phyloP scores from a whole-genome alignment of 2,888 invertebrate genomes.

The Calameuta filiformis region DNA sequence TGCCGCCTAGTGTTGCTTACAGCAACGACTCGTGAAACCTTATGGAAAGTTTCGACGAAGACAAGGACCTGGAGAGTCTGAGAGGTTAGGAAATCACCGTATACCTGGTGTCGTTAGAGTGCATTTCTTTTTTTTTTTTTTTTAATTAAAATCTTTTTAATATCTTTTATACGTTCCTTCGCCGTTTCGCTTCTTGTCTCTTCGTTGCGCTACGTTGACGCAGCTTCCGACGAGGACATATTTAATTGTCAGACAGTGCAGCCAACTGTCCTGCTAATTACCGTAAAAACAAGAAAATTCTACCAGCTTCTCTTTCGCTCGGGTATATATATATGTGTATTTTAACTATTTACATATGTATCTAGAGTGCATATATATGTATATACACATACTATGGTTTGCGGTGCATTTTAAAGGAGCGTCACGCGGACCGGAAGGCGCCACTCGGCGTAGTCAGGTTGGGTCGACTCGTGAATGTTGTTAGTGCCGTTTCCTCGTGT shows the following conservation, averaged over 20 bases:
- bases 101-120: neutral
- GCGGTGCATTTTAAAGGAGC: neutral
- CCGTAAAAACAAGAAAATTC: neutral
- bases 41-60: constrained; percentile 22
- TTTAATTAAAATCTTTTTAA: neutral
- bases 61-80: constrained; percentile 35
- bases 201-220: neutral
- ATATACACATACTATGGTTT: too few species aligned
- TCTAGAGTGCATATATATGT: too few species aligned
- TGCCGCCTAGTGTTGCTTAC: neutral
- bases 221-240: neutral
- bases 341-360: neutral
- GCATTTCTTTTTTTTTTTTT: neutral
- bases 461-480: neutral
- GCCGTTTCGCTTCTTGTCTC: neutral
- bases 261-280: neutral
- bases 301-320: neutral
- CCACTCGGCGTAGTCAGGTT: neutral
- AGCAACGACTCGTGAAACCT: neutral
- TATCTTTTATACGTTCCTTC: neutral
- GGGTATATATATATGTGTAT: neutral
- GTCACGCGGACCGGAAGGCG: neutral
- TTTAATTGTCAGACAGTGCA: neutral
- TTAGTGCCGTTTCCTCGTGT: neutral
- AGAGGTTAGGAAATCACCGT: neutral